phyloP scores from a whole-genome alignment of 2,888 invertebrate genomes.

The Colletes collaris region DNA sequence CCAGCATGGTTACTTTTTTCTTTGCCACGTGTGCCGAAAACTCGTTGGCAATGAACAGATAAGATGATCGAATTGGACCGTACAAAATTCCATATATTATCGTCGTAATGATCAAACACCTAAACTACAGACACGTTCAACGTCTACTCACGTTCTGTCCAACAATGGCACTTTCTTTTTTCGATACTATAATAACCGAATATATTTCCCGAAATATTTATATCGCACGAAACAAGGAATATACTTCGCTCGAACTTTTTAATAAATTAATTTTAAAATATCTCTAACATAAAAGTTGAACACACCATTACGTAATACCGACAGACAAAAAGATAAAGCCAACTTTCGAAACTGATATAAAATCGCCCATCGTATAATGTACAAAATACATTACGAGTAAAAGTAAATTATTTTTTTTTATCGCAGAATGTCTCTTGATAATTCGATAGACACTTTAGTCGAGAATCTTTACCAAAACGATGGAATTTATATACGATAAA shows the following conservation, averaged over 20 bases:
- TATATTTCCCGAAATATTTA: conserved; percentile 16
- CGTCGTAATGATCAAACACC: conserved; percentile 42
- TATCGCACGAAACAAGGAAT: neutral
- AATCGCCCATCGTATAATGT: neutral
- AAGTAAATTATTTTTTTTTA: neutral
- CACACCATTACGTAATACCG: neutral
- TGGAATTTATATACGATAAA: no score
- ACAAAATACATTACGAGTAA: neutral
- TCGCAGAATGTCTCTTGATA: neutral
- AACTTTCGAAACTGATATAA: neutral
- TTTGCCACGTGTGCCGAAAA: conserved; percentile 59
- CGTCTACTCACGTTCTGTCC: neutral
- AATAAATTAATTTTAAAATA: neutral
- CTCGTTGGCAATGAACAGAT: conserved; percentile 46
- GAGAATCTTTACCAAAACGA: no score
- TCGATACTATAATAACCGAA: conserved; percentile 2
- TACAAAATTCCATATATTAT: conserved; percentile 42
- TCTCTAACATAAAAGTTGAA: no score
- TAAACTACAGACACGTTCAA: conserved; percentile 9
- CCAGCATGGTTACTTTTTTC: conserved; percentile 39
- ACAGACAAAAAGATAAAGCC: neutral
- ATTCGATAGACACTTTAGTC: no score
- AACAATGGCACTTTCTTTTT: neutral
- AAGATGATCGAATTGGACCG: conserved; percentile 31
- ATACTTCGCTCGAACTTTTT: neutral